Base-by-base conservation (phyloP, 2,888 invertebrate species). In the Pseudococcus viburni region DNA sequence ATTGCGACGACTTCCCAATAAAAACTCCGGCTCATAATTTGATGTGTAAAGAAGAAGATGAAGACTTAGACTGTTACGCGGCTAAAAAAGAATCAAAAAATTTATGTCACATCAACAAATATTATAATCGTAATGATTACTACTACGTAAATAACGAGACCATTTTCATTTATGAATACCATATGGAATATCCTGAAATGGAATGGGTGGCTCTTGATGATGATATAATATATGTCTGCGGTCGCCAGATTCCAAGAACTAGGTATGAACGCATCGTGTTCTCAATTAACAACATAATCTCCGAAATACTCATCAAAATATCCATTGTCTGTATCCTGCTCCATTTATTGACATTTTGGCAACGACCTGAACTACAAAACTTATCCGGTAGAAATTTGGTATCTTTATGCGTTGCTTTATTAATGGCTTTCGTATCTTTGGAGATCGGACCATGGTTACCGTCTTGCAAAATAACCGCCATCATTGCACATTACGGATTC, bases 311-410 rank as follows among this genome's bases (percentile, higher is more conserved):
- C 42, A 87, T 87, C 48, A 87, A 87, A 48, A 15, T 87, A n/a
- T 93, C 93, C 0, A 91, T 93, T 73, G 89, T 92, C 46, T 92
- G 92, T 89, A 90, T 93, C 3, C 86, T 92, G 15, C 89, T 93
- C 8, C 93, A 93, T 89, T 91, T 93, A n/a, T 89, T 92, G 4
- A 92, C 92, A 0, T 93, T 93, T 90, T 90, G 91, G 42, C 89
- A 92, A 39, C 91, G 93, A n/a, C 91, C 92, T 0, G 92, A 93
- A 87, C 91, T 93, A 77, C 91, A 92, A 84, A 93, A 93, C 90
- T 91, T 93, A 51, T 93, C 93, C 4, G 93, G 93, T 22, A 93
- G 92, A 90, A 93, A 93, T 90, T 90, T 93, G 73, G 92, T 93
- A 22, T 92, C 92, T 15, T 91, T 93, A 17, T 92, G 92, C 85